Percentiles rank a stretch among this genome's conserved stretches.
Evolutionary conservation across 2,888 invertebrate genomes (phyloP).

Genomic region (Luperina nickerlii): DNA sequence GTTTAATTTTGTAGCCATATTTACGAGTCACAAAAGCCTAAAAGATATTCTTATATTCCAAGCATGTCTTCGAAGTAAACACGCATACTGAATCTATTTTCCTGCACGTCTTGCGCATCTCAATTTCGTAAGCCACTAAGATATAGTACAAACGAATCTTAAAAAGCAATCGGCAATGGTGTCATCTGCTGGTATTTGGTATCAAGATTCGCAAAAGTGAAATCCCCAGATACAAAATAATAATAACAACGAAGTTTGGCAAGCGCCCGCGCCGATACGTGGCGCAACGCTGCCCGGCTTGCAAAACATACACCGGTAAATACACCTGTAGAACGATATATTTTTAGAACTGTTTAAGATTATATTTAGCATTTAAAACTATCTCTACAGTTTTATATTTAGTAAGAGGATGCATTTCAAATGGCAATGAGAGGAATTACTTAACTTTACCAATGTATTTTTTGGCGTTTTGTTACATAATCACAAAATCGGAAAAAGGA

Average conservation of each 20-base stretch:
- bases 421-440: slow-evolving; percentile 1
- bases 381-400: not conserved
- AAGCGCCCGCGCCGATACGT: slow-evolving; percentile 66
- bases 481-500: not conserved
- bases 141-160: slow-evolving; percentile 15
- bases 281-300: slow-evolving; percentile 70
- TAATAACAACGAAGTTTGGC: slow-evolving; percentile 68
- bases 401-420: slow-evolving; percentile 17
- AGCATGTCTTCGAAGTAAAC: not conserved
- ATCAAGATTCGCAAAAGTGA: slow-evolving; percentile 65
- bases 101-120: not conserved
- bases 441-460: not conserved
- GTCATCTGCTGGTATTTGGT: slow-evolving; percentile 41
- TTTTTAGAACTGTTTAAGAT: slow-evolving; percentile 48
- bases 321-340: slow-evolving; percentile 61
- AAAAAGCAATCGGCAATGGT: slow-evolving; percentile 40
- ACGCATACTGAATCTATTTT: not conserved
- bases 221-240: slow-evolving; percentile 61
- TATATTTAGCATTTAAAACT: slow-evolving; percentile 19
- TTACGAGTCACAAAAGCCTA: not conserved
- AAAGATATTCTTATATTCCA: slow-evolving; percentile 5
- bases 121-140: slow-evolving; percentile 15
- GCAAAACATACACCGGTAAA: slow-evolving; percentile 66
- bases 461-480: not conserved
- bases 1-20: not conserved